Evolutionary conservation across 2,797 vertebrate species (phyloP), one percentile per base, ranked within the genome.

Genomic region (Labroides dimidiatus): DNA sequence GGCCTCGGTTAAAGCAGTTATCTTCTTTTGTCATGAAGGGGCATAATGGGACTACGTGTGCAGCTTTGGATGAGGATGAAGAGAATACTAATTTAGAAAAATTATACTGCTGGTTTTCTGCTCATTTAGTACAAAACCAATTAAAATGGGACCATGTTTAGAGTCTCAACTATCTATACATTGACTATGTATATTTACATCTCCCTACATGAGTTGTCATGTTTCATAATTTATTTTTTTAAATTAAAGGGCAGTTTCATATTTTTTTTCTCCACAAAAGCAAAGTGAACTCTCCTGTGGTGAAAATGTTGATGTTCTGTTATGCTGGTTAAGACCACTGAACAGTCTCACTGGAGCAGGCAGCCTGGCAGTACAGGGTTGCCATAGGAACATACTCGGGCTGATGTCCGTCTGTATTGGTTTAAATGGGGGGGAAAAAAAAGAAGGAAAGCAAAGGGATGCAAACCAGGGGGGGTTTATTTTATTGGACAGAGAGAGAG

Each of bases 341-440:
- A 62, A 43, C 6, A 4, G 58, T 20, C 16, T 52, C 41, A 53
- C 15, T 55, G 17, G 11, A 53, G 42, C 49, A 60, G 51, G 17
- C 15, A 58, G 44, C 2, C 33, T 52, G 17, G 9, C 27, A 24
- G 17, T 21, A 9, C 8, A 61, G 13, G 23, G 85, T 69, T 82
- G 64, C 78, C 55, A 81, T 66, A 42, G 65, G 58, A 85, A 77
- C 61, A 23, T 23, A 17, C 51, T 23, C 15, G 8, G 37, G 11
- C 21, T 80, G 37, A 43, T 60, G 59, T 61, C 33, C 41, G 44
- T 24, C 36, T 69, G 58, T 23, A 37, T 50, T 16, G 47, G 52
- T 67, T 68, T 53, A 53, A 53, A 73, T 52, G 57, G 44, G 37
- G 24, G 59, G 8, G 8, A 33, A 39, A 39, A 52, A 61, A 33